phyloP scores from a whole-genome alignment of 2,113 vertebrate species.

The Carassius carassius region DNA sequence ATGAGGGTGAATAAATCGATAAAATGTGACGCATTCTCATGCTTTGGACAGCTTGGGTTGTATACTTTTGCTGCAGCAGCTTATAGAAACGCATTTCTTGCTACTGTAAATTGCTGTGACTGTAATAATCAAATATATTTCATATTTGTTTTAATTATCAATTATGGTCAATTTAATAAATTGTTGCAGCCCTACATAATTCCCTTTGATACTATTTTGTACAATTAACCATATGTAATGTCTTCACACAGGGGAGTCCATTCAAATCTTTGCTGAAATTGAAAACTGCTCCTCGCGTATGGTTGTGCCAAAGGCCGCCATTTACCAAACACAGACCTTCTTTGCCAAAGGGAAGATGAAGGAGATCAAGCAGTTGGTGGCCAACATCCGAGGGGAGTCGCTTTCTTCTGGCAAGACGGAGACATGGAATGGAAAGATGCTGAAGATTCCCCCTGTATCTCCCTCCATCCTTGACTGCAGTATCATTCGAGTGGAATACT shows the following conservation, averaged over 20 bases:
- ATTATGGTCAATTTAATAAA: not conserved
- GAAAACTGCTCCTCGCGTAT: constrained; percentile 97
- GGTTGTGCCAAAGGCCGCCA: constrained; percentile 98
- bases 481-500: constrained; percentile 98
- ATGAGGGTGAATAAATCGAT: no score
- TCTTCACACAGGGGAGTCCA: constrained; percentile 87
- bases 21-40: not conserved
- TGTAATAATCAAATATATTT: not conserved
- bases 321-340: constrained; percentile 99
- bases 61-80: no score
- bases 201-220: not conserved
- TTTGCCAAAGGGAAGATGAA: constrained; percentile 99
- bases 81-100: not conserved
- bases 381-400: constrained; percentile 94
- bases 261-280: constrained; percentile 98
- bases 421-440: constrained; percentile 94
- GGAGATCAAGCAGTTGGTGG: constrained; percentile 96
- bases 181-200: not conserved
- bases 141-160: not conserved
- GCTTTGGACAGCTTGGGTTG: not conserved
- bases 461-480: constrained; percentile 97
- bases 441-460: constrained; percentile 96
- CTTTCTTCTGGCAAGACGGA: constrained; percentile 96
- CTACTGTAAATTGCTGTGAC: not conserved
- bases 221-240: constrained; percentile 2